Conservation (phyloP, 2,888 invertebrate genomes). For the Thyatira batis region DNA sequence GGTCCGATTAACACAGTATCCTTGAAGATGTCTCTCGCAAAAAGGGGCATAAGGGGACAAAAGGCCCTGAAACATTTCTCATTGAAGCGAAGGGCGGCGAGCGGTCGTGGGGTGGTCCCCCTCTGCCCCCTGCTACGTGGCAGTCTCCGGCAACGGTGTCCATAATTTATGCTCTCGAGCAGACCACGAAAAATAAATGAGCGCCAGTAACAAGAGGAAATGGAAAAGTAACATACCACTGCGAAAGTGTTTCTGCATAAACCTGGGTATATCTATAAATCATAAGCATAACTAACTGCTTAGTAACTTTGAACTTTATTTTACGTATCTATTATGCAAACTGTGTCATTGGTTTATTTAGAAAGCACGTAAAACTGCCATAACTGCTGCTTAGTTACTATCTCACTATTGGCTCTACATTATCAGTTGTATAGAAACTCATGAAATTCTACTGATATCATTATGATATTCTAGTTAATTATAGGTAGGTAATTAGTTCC, state of each 20-base stretch:
- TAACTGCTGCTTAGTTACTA: too few relatives aligned
- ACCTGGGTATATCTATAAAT: slow-evolving; percentile 2
- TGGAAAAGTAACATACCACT: slow-evolving; percentile 53
- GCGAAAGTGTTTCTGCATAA: slow-evolving; percentile 15
- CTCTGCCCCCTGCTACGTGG: slow-evolving; percentile 51
- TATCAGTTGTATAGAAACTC: too few relatives aligned
- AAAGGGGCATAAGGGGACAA: slow-evolving; percentile 74
- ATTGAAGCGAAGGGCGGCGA: slow-evolving; percentile 53
- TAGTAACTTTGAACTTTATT: too few relatives aligned
- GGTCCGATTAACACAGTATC: slow-evolving; percentile 79
- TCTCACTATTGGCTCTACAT: too few relatives aligned
- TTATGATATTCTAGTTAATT: too few relatives aligned
- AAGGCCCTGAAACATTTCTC: slow-evolving; percentile 77
- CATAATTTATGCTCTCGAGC: slow-evolving; percentile 78
- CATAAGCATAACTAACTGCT: too few relatives aligned
- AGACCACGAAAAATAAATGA: slow-evolving; percentile 79
- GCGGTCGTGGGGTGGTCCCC: slow-evolving; percentile 31
- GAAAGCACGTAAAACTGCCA: too few relatives aligned
- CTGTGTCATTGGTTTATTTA: too few relatives aligned
- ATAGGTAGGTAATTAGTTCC: too few relatives aligned
- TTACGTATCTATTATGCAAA: too few relatives aligned
- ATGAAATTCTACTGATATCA: too few relatives aligned
- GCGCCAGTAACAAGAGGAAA: slow-evolving; percentile 59
- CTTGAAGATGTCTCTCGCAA: slow-evolving; percentile 78
- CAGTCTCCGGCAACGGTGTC: slow-evolving; percentile 68